Conservation (phyloP, 30 jellyfish, hydroid and myxozoan species). For the Sanderia malayensis region DNA sequence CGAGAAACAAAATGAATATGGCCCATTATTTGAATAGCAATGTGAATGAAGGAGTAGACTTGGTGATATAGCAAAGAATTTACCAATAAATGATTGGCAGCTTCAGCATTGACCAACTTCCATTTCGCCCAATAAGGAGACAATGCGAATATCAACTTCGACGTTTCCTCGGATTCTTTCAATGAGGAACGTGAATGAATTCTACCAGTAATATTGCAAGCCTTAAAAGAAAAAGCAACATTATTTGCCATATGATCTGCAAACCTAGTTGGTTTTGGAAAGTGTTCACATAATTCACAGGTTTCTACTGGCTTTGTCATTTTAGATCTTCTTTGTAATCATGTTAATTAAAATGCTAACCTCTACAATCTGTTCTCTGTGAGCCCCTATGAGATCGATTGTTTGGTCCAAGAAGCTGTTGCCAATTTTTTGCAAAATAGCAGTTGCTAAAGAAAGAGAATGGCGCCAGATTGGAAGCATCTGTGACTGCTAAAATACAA, state of each 20-base stretch:
- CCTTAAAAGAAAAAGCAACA: too few relatives aligned
- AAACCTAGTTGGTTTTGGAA: too few relatives aligned
- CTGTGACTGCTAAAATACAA: too few relatives aligned
- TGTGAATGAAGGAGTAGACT: too few relatives aligned
- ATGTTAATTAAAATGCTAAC: neutral
- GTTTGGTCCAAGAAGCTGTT: neutral
- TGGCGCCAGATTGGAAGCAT: neutral
- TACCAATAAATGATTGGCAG: neutral
- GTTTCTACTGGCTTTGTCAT: too few relatives aligned
- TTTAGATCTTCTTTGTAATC: too few relatives aligned
- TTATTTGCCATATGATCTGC: too few relatives aligned
- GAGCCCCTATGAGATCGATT: neutral
- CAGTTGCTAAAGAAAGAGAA: neutral
- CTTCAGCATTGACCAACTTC: neutral
- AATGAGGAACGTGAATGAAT: neutral
- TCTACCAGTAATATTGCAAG: neutral
- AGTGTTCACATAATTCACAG: too few relatives aligned
- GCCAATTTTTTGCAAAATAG: neutral
- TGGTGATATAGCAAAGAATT: too few relatives aligned
- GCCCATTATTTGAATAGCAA: too few relatives aligned
- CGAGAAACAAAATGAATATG: too few relatives aligned
- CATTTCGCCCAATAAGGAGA: neutral
- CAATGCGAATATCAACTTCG: neutral
- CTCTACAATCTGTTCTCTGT: neutral
- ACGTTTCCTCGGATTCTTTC: neutral